Percentiles rank a stretch among this genome's conserved stretches.
phyloP scores from a whole-genome alignment of 2,797 vertebrate species.

The Acanthiza pusilla region DNA sequence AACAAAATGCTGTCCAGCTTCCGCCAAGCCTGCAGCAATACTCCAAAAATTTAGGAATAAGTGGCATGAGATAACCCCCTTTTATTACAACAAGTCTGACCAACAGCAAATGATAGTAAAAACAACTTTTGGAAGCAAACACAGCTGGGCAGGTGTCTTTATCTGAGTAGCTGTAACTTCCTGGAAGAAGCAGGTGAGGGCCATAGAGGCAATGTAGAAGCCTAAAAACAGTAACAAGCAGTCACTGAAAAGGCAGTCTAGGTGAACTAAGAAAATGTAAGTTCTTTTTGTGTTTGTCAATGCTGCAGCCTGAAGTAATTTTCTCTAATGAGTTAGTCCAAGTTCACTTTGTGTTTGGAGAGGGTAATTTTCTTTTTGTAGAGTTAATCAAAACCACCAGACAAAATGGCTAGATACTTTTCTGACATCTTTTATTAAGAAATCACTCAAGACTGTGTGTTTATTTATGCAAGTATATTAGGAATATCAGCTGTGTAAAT shows the following conservation, averaged over 20 bases:
- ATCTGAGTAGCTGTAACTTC: background rate
- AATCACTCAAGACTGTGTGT: background rate
- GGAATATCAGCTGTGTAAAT: background rate
- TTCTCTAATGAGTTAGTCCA: background rate
- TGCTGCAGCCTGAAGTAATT: background rate
- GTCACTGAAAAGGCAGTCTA: background rate
- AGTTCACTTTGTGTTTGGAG: background rate
- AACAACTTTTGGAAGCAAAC: background rate
- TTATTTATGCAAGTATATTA: background rate
- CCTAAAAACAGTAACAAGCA: background rate
- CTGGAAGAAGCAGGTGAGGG: background rate
- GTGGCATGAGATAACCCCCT: background rate
- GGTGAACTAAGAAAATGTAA: background rate
- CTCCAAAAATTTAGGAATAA: background rate
- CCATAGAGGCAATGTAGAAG: background rate
- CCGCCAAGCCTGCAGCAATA: background rate
- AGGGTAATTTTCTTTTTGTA: background rate
- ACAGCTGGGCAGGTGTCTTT: background rate
- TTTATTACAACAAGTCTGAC: background rate
- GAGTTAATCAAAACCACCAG: background rate
- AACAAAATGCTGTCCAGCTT: background rate
- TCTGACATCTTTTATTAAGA: accelerated
- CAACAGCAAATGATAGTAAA: background rate
- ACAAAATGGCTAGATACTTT: background rate
- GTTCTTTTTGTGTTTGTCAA: background rate